A percentile compares a stretch with the other conserved stretches of the same genome.
phyloP scores from a whole-genome alignment of 2,797 vertebrate genomes.

The Dallia pectoralis region DNA sequence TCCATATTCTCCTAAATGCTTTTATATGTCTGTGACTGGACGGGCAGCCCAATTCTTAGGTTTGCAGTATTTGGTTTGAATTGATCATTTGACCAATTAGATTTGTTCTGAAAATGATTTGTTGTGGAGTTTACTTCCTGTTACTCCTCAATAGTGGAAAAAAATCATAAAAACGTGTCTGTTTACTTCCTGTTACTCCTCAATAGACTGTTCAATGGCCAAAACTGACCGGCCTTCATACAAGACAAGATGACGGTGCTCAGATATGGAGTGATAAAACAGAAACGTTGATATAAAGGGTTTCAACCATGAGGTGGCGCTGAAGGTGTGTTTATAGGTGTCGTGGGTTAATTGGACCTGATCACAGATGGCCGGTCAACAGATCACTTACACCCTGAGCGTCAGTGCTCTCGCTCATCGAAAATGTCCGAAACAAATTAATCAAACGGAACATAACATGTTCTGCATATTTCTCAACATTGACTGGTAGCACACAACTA shows the following conservation, averaged over 20 bases:
- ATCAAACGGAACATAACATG: constrained; percentile 8
- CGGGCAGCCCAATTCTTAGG: too few relatives aligned
- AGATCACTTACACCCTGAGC: constrained; percentile 68
- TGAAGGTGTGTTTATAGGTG: not conserved
- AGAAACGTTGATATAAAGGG: not conserved
- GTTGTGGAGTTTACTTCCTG: too few relatives aligned
- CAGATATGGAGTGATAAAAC: not conserved
- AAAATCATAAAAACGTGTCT: too few relatives aligned
- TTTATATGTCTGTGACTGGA: too few relatives aligned
- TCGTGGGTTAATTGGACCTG: constrained; percentile 17
- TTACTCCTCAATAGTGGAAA: too few relatives aligned
- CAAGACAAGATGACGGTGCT: not conserved
- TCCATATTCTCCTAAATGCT: not conserved
- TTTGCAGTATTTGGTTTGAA: too few relatives aligned
- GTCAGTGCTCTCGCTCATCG: constrained; percentile 62
- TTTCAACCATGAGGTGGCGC: too few relatives aligned
- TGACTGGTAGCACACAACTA: too few relatives aligned
- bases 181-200: not conserved
- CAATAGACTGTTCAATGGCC: not conserved
- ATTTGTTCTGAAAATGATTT: too few relatives aligned
- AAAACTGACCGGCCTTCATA: not conserved
- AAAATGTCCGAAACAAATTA: constrained; percentile 51
- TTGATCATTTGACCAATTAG: too few relatives aligned
- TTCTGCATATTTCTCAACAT: too few relatives aligned
- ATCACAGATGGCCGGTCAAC: constrained; percentile 6